A percentile compares a stretch with the other conserved stretches of the same genome.
Evolutionary conservation across 2,797 vertebrate genomes (phyloP).

Genomic region (Borostomias antarcticus): DNA sequence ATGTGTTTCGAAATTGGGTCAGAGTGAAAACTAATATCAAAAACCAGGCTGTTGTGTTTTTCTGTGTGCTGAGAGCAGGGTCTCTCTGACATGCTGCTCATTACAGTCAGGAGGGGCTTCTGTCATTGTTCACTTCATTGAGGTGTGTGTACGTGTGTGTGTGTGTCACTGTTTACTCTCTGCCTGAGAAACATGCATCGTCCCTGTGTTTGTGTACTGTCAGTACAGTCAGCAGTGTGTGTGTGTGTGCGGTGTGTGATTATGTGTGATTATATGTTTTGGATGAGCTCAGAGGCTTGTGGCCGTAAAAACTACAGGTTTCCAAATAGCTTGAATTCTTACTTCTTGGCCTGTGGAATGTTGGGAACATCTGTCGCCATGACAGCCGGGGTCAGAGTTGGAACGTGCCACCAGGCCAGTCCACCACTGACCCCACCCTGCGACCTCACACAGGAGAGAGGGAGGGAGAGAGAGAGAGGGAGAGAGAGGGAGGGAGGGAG

Average conservation of each 20-base stretch:
- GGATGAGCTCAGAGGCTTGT: conserved; percentile 42
- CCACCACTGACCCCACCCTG: conserved; percentile 39
- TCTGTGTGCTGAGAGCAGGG: conserved; percentile 3
- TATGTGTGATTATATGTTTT: conserved; percentile 53
- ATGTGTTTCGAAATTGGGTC: conserved; percentile 66
- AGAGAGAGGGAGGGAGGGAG: conserved; percentile 12
- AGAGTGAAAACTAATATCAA: conserved; percentile 50
- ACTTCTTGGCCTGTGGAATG: conserved; percentile 70
- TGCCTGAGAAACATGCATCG: neutral
- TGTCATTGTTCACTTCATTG: neutral
- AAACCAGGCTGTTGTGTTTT: conserved; percentile 20
- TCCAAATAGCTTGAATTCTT: conserved; percentile 73
- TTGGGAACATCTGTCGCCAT: conserved; percentile 76
- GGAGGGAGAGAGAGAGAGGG: conserved; percentile 11
- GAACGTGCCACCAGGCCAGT: conserved; percentile 45
- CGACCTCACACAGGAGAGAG: neutral
- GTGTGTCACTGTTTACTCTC: neutral
- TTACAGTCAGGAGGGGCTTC: conserved; percentile 15
- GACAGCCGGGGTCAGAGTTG: conserved; percentile 66
- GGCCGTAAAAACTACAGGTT: conserved; percentile 54
- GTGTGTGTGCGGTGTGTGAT: conserved; percentile 30
- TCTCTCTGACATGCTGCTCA: conserved; percentile 30
- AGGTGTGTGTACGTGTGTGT: neutral
- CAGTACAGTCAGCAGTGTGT: neutral
- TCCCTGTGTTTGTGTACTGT: conserved; percentile 6